Base-by-base conservation (phyloP, 2,113 vertebrate genomes). In the Lepus europaeus region DNA sequence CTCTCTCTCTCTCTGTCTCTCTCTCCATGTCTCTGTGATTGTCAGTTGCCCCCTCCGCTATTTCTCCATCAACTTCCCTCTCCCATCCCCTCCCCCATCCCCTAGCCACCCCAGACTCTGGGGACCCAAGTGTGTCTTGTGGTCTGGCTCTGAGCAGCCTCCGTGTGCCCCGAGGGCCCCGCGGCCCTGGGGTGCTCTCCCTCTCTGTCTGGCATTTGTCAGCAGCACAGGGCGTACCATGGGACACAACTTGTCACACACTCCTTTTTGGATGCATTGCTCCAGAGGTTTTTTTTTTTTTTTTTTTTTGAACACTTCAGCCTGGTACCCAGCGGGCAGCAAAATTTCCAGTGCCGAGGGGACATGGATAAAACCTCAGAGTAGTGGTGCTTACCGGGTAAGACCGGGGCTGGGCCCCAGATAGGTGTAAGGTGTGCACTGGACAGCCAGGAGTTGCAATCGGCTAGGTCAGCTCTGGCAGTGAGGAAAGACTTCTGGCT, bases 161-260 rank as follows among this genome's bases (percentile, higher is more conserved):
- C 49, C 1, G 0, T 3, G 64, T 5, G 64, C 25, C 2, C 86
- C 33, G 68, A 20, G 33, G 59, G 31, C 27, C 53, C 45, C 0
- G 4, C 68, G 22, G 10, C 16, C 83, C 89, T 53, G 2, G 17
- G 68, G 9, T 56, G 56, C 83, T 72, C 13, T 45, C 23, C 0
- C 31, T 10, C 16, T 91, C 53, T 25, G 0, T 39, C 17, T n/a
- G 70, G 66, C 92, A 59, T 59, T 59, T 19, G 17, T 61, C 29
- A 6, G 59, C 0, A 13, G 68, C 79, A 89, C 56, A 1, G 0
- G 12, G 29, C 79, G 59, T 0, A 0, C 45, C 0, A 2, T 0
- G 6, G 76, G 36, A 17, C 66, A 17, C 66, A 4, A 13, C 9
- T 56, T 89, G 76, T 49, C 94, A 78, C 5, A n/a, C 27, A 9